These are phyloP conservation scores for Oscheius sp. DNA, from an alignment of 2,888 invertebrate species.

Conservation along the genomic window DNA sequence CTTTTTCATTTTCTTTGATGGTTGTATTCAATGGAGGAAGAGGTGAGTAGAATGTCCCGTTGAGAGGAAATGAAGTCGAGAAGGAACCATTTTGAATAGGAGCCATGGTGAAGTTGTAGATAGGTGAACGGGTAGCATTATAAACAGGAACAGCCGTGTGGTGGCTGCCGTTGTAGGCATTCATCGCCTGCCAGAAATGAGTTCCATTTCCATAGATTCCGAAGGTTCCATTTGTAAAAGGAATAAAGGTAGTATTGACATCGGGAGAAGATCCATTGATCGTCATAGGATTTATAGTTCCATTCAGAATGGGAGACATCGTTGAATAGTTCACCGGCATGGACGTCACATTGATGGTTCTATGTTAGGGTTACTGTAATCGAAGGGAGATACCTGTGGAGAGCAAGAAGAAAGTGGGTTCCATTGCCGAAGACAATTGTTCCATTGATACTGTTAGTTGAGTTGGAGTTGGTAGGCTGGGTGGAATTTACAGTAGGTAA, in stretches of 20 bases:
- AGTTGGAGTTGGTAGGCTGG: background rate
- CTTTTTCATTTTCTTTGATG: too few species aligned
- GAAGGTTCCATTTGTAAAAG: background rate
- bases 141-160: background rate
- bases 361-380: too few species aligned
- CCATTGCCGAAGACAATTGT: background rate
- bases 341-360: too few species aligned
- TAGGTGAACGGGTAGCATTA: too few species aligned
- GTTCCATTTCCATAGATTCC: background rate
- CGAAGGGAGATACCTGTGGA: background rate
- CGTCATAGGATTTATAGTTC: background rate
- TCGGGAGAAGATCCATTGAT: background rate
- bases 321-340: background rate
- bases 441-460: background rate
- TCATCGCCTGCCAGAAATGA: background rate
- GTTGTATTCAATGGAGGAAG: too few species aligned
- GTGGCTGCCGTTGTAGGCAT: background rate
- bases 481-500: background rate
- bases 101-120: background rate
- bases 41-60: too few species aligned
- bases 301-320: background rate
- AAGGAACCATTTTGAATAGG: background rate
- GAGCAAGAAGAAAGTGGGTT: background rate
- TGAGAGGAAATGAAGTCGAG: too few species aligned
- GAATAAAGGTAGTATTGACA: background rate